Conservation (phyloP, 2,888 invertebrate genomes). For the Alcis repandata region DNA sequence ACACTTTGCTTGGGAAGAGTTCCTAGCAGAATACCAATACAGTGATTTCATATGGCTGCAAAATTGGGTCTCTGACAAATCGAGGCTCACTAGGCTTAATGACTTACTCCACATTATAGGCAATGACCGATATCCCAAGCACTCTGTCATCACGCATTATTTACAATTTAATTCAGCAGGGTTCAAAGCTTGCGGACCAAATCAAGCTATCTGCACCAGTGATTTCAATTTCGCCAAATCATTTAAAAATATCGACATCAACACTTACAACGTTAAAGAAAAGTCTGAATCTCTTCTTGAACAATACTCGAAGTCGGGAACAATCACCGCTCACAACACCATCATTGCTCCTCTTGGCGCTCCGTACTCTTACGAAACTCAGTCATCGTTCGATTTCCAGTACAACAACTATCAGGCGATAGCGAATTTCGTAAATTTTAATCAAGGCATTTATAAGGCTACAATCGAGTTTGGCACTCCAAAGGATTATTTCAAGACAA, state of each 20-base stretch:
- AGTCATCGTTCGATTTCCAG: conserved; percentile 97
- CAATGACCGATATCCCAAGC: conserved; percentile 67
- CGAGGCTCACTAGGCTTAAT: conserved; percentile 62
- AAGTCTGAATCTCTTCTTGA: conserved; percentile 94
- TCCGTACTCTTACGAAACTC: conserved; percentile 95
- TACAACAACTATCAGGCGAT: conserved; percentile 96
- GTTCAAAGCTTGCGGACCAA: conserved; percentile 74
- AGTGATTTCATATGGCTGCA: conserved; percentile 97
- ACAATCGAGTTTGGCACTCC: conserved; percentile 95
- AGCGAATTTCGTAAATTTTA: conserved; percentile 93
- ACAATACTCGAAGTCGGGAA: conserved; percentile 96
- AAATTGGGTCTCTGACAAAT: conserved; percentile 88
- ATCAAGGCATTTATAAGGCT: conserved; percentile 90
- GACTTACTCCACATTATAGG: conserved; percentile 68
- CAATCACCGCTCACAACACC: conserved; percentile 95
- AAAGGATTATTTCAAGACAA: conserved; percentile 93
- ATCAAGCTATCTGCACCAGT: conserved; percentile 59
- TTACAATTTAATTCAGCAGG: conserved; percentile 75
- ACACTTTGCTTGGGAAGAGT: conserved; percentile 97
- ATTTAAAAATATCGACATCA: conserved; percentile 91
- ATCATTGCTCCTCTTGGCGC: conserved; percentile 97
- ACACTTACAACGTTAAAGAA: conserved; percentile 92
- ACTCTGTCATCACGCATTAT: conserved; percentile 71
- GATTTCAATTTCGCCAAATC: conserved; percentile 90
- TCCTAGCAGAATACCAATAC: conserved; percentile 93